These are phyloP conservation scores for Asarcornis scutulata DNA, from an alignment of 2,113 vertebrate genomes.

Conservation along the genomic window DNA sequence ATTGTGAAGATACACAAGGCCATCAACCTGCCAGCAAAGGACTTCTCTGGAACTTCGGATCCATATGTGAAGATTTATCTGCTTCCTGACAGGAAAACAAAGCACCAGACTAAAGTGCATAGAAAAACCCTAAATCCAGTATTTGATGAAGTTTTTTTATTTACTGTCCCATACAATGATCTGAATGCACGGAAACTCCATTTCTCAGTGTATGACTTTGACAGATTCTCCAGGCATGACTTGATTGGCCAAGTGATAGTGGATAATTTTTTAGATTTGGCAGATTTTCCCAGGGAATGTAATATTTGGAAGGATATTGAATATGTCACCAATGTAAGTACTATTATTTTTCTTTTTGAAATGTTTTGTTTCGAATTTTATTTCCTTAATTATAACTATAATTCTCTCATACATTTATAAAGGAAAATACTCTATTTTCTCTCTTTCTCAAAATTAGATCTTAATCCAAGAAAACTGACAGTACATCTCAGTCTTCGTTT, in stretches of 20 bases:
- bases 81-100: conserved; percentile 95
- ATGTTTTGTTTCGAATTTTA: background rate
- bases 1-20: conserved; percentile 99
- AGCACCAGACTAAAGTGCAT: conserved; percentile 99
- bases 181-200: conserved; percentile 93
- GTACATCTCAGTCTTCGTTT: background rate
- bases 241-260: conserved; percentile 97
- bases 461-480: background rate
- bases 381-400: conserved; percentile 17
- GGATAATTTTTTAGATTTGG: conserved; percentile 98
- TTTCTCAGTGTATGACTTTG: conserved; percentile 98
- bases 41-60: conserved; percentile 98
- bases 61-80: conserved; percentile 99
- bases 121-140: conserved; percentile 97
- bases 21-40: conserved; percentile 94
- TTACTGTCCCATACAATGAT: conserved; percentile 94
- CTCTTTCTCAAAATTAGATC: background rate
- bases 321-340: conserved; percentile 96
- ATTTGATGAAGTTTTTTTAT: conserved; percentile 99
- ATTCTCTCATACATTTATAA: background rate
- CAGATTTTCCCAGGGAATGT: conserved; percentile 96
- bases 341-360: conserved; percentile 21
- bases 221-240: conserved; percentile 97
- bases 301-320: conserved; percentile 95
- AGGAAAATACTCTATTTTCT: background rate